A percentile compares a stretch with the other conserved stretches of the same genome.
phyloP scores from a whole-genome alignment of 2,888 invertebrate species.

The Lithophane leautieri region DNA sequence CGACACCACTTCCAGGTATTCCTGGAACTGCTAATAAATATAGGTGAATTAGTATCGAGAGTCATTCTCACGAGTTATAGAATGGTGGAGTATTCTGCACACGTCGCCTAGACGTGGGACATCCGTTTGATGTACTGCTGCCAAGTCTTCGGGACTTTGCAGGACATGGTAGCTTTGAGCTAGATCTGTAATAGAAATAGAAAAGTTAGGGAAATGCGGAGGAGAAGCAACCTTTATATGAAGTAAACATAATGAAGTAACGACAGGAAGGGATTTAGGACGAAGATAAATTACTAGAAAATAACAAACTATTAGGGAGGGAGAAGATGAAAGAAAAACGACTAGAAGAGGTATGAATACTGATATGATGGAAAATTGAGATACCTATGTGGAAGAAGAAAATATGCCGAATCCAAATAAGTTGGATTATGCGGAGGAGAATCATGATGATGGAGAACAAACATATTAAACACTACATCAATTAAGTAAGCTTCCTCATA shows the following conservation, averaged over 20 bases:
- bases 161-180: constrained; percentile 41
- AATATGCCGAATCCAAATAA: not conserved
- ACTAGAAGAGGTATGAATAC: not conserved
- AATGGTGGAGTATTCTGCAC: constrained; percentile 66
- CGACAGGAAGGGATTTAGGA: too few relatives aligned
- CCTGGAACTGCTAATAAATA: constrained; percentile 55
- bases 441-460: not conserved
- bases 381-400: not conserved
- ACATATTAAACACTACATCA: not conserved
- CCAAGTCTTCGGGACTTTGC: constrained; percentile 40
- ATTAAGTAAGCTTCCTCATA: not conserved
- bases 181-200: constrained; percentile 3
- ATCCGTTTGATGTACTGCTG: constrained; percentile 69
- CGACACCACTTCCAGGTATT: constrained; percentile 44
- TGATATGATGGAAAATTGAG: not conserved
- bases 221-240: too few relatives aligned
- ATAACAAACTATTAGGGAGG: not conserved
- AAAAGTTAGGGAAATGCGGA: not conserved
- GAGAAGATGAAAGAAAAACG: not conserved
- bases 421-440: not conserved
- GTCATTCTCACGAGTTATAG: constrained; percentile 72
- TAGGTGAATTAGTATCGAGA: constrained; percentile 63
- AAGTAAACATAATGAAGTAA: not conserved
- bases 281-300: not conserved
- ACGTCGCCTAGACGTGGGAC: constrained; percentile 72